phyloP scores from a whole-genome alignment of 2,888 invertebrate genomes.

The Oscheius myriophilus region DNA sequence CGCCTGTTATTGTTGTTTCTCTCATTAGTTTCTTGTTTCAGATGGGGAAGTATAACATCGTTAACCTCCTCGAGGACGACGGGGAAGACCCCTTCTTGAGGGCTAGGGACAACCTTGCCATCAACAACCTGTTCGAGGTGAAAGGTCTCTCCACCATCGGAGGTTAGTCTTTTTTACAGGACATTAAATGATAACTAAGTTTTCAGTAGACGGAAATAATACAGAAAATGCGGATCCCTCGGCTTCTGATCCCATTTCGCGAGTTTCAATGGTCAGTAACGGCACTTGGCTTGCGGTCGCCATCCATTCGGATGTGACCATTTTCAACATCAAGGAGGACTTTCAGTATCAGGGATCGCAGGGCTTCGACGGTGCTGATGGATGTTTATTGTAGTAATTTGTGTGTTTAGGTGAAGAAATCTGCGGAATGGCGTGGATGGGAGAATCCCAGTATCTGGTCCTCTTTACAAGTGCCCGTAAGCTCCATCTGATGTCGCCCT shows the following conservation, averaged over 20 bases:
- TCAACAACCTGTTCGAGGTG: conserved; percentile 16
- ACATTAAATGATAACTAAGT: background rate
- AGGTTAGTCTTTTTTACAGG: conserved; percentile 5
- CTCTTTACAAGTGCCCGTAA: background rate
- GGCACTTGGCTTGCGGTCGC: conserved; percentile 16
- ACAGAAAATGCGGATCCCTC: conserved; percentile 20
- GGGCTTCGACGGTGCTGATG: conserved; percentile 5
- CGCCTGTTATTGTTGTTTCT: too few species aligned
- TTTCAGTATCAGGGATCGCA: background rate
- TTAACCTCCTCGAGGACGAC: background rate
- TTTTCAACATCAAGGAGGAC: conserved; percentile 16
- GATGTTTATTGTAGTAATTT: background rate
- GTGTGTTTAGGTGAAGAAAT: background rate
- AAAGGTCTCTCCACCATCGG: conserved; percentile 8
- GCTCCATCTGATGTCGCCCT: background rate
- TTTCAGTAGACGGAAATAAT: conserved; percentile 5
- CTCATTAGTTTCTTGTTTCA: conserved; percentile 4
- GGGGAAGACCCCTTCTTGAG: background rate
- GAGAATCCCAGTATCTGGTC: conserved; percentile 6
- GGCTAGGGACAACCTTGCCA: background rate
- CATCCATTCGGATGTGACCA: conserved; percentile 10
- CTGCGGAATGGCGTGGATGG: conserved; percentile 10
- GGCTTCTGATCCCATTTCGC: background rate
- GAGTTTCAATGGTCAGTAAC: conserved; percentile 12
- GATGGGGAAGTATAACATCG: conserved; percentile 6